phyloP scores from a whole-genome alignment of 92 coral and sea anemone species.

The Zoanthus sociatus region DNA sequence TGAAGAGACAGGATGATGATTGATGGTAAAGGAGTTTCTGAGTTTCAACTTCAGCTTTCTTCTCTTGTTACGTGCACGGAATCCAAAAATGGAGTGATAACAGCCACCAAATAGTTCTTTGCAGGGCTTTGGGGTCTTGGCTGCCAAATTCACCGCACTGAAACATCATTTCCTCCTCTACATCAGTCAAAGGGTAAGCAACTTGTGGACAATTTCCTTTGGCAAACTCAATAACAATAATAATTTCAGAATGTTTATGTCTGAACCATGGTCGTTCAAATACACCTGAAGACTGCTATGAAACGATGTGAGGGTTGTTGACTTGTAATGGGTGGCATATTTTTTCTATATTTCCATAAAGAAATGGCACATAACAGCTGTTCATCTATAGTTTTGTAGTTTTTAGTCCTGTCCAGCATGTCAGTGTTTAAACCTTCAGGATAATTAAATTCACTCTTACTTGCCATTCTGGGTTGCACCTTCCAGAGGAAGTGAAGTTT shows the following conservation, averaged over 20 bases:
- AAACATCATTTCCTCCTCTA: neutral
- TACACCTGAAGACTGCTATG: slow-evolving; percentile 57
- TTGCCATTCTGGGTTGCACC: too few species aligned
- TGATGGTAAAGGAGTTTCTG: too few species aligned
- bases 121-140: slow-evolving; percentile 59
- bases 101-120: slow-evolving; percentile 69
- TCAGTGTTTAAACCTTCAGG: too few species aligned
- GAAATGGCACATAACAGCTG: slow-evolving; percentile 37
- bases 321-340: slow-evolving; percentile 44
- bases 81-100: slow-evolving; percentile 70
- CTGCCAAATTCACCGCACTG: slow-evolving; percentile 50
- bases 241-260: slow-evolving; percentile 23
- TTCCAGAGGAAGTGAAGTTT: too few species aligned
- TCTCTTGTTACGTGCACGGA: slow-evolving; percentile 8
- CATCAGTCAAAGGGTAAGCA: slow-evolving; percentile 44
- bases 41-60: slow-evolving; percentile 28
- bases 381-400: too few species aligned
- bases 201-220: slow-evolving; percentile 24
- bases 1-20: too few species aligned
- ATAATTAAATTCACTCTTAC: too few species aligned
- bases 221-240: too few species aligned
- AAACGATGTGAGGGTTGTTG: slow-evolving; percentile 54
- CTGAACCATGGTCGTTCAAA: slow-evolving; percentile 43
- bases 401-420: too few species aligned
- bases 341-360: slow-evolving; percentile 45